Evolutionary conservation across 1,140 invertebrate species (phyloP).

Genomic region (Drosophila tsacasi): DNA sequence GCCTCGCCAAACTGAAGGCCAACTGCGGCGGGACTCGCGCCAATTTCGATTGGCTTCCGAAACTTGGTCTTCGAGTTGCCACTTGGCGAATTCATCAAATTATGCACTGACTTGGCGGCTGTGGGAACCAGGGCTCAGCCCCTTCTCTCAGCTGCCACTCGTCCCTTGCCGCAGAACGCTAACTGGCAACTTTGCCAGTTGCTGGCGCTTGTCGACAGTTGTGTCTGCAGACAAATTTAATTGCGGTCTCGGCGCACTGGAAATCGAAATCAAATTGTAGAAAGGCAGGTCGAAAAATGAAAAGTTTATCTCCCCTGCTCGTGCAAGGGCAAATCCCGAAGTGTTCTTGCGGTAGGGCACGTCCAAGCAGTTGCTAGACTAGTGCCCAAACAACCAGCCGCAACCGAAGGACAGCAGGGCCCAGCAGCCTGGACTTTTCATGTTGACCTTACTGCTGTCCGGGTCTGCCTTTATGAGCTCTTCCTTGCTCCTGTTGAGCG

Average conservation of each 20-base stretch:
- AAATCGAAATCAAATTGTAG: conserved; percentile 50
- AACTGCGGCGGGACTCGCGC: conserved; percentile 5
- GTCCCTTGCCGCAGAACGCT: conserved; percentile 15
- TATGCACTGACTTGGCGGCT: conserved; percentile 29
- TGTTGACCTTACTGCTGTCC: not conserved
- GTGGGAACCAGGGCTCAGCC: not conserved
- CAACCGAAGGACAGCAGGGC: conserved; percentile 32
- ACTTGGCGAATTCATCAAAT: conserved; percentile 66
- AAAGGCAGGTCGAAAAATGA: conserved; percentile 5
- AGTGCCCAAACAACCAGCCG: not conserved
- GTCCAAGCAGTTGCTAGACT: conserved; percentile 23
- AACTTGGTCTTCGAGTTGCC: conserved; percentile 49
- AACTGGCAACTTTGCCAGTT: conserved; percentile 34
- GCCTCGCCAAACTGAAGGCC: conserved; percentile 3
- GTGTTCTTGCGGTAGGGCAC: conserved; percentile 4
- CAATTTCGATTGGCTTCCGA: conserved; percentile 44
- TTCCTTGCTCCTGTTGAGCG: not conserved
- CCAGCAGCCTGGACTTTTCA: conserved; percentile 21
- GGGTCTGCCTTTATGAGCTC: not conserved
- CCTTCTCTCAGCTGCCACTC: conserved; percentile 4
- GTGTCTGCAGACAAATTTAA: conserved; percentile 49
- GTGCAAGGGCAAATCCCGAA: conserved; percentile 25
- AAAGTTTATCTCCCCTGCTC: conserved; percentile 13
- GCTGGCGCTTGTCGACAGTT: conserved; percentile 24
- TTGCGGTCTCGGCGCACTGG: conserved; percentile 28